Evolutionary conservation across 2,113 vertebrate species (phyloP).

Genomic region (Rhea americana): DNA sequence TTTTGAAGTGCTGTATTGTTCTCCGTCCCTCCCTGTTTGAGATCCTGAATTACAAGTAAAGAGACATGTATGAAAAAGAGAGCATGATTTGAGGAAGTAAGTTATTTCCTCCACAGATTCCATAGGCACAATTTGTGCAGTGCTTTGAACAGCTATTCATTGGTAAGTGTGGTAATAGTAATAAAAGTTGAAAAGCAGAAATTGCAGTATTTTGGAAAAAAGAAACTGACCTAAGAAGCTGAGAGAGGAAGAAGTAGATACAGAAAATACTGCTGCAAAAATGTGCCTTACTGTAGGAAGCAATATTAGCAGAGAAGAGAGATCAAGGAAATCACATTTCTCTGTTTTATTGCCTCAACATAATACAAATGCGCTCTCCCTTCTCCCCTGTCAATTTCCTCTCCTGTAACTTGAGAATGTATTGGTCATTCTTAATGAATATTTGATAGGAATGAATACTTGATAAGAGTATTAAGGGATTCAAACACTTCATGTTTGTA

Average conservation of each 20-base stretch:
- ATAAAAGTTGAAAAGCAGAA: neutral
- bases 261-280: neutral
- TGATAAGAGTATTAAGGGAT: neutral
- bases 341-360: neutral
- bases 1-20: neutral
- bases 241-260: neutral
- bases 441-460: neutral
- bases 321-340: neutral
- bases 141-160: neutral
- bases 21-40: neutral
- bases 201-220: neutral
- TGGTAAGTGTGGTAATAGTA: neutral
- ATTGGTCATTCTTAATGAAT: neutral
- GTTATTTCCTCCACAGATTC: neutral
- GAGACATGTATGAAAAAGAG: neutral
- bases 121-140: neutral
- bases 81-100: neutral
- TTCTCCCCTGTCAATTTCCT: neutral
- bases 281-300: neutral
- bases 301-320: neutral
- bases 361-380: neutral
- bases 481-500: neutral
- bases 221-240: neutral
- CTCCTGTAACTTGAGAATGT: neutral
- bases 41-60: neutral